A percentile compares a stretch with the other conserved stretches of the same genome.
Evolutionary conservation across 2,888 invertebrate genomes (phyloP).

Genomic region (Synergus japonicus): DNA sequence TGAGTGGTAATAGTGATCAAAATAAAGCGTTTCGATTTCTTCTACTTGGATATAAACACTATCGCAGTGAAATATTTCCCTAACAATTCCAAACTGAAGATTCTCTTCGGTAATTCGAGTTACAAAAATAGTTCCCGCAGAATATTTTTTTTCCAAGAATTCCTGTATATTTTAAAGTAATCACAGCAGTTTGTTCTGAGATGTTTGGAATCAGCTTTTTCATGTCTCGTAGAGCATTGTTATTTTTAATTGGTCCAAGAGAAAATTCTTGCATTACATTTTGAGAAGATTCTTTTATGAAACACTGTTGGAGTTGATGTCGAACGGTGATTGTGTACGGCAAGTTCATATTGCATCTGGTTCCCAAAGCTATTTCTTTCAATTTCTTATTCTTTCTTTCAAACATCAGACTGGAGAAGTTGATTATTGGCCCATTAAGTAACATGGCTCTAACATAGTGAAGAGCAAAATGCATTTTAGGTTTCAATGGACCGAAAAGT

Average conservation of each 20-base stretch:
- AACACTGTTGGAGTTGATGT: conserved; percentile 46
- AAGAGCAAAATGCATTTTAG: conserved; percentile 46
- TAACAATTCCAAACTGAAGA: conserved; percentile 43
- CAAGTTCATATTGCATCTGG: conserved; percentile 44
- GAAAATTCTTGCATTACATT: conserved; percentile 30
- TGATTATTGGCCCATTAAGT: conserved; percentile 44
- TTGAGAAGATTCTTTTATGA: conserved; percentile 35
- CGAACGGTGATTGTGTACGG: conserved; percentile 45
- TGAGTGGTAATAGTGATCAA: conserved; percentile 43
- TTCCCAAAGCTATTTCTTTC: conserved; percentile 40
- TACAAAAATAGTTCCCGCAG: conserved; percentile 37
- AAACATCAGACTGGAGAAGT: conserved; percentile 46
- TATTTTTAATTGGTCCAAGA: conserved; percentile 43
- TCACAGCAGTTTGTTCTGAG: too few relatives aligned
- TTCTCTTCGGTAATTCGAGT: conserved; percentile 35
- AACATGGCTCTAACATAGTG: conserved; percentile 42
- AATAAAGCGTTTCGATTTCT: conserved; percentile 38
- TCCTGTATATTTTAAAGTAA: conserved; percentile 39
- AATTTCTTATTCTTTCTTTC: conserved; percentile 46
- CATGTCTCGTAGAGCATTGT: conserved; percentile 38
- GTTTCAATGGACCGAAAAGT: conserved; percentile 44
- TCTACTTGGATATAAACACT: conserved; percentile 42
- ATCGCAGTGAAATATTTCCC: conserved; percentile 32
- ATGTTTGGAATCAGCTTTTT: conserved; percentile 43
- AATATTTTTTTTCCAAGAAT: conserved; percentile 36